Evolutionary conservation across 2,888 invertebrate species (phyloP).

Genomic region (Crocallis elinguaria): DNA sequence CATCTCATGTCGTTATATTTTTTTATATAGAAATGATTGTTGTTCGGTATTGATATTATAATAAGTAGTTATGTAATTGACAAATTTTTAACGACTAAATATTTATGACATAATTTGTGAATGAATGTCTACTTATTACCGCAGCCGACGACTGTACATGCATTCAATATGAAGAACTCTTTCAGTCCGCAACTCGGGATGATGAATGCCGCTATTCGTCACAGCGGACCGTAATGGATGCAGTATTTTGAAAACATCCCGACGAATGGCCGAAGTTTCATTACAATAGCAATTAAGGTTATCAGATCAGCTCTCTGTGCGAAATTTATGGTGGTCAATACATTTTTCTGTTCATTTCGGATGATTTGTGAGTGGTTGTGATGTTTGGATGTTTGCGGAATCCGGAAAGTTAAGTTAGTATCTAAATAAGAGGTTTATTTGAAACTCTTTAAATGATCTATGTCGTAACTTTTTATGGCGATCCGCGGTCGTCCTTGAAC

Average conservation of each 20-base stretch:
- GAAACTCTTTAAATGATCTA: neutral
- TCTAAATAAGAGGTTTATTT: neutral
- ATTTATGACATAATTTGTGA: too few species aligned
- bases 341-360: constrained; percentile 30
- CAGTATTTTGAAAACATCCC: constrained; percentile 45
- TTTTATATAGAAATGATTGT: too few species aligned
- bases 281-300: constrained; percentile 41
- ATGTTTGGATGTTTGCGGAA: neutral
- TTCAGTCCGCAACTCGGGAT: constrained; percentile 40
- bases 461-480: too few species aligned
- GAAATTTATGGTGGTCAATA: constrained; percentile 36
- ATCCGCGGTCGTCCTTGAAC: too few species aligned
- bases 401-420: neutral
- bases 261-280: constrained; percentile 45
- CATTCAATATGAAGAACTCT: constrained; percentile 11
- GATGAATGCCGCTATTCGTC: constrained; percentile 41
- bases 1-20: too few species aligned
- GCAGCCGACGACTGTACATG: neutral
- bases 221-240: constrained; percentile 40
- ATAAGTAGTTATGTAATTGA: too few species aligned
- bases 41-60: too few species aligned
- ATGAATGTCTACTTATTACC: neutral
- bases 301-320: constrained; percentile 31
- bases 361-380: constrained; percentile 24
- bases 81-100: too few species aligned